Base-by-base conservation (phyloP, 1,140 invertebrate species). In the Chironomus striatipennis region DNA sequence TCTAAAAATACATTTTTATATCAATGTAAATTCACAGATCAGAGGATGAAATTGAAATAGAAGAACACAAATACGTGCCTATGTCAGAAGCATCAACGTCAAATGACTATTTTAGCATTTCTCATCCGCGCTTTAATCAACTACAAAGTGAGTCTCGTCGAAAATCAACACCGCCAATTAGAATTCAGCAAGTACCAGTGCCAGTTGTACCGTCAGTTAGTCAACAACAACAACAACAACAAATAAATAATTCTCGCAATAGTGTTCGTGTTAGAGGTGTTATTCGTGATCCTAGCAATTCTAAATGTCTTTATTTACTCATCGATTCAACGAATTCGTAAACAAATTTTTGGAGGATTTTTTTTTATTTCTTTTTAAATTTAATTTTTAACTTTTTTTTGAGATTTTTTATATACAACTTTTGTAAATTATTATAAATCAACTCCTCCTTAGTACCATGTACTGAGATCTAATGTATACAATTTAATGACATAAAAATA, bases 31-130 rank as follows among this genome's bases (percentile, higher is more conserved):
- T 15, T 57, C 5, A 5, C n/a, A 57, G 47, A 57, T 57, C 47
- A 10, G 47, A 57, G 5, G 47, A 57, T 12, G 47, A 57, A n/a
- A 57, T 57, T 57, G 47, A 57, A n/a, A 57, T 57, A 12, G 47
- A 57, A 57, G 47, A 57, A 57, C 47, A 57, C 12, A 57, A 57
- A 57, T 57, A 57, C n/a, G 47, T 57, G 47, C 47, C 47, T 57
- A 57, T 57, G n/a, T n/a, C n/a, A 5, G 47, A n/a, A 57, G 47
- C 47, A 57, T 57, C 47, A 15, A 57, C 47, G 12, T 57, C 47
- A 12, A 57, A 57, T 57, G 65, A 70, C 7, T 70, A 18, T 20
- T 70, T 18, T 21, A 70, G 18, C 17, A 70, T 70, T 6, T 8
- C 17, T 21, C 17, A 70, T 70, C 65, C 17, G 0, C 65, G 65